Conservation (phyloP, 2,888 invertebrate genomes). For the Rhogogaster chlorosoma region DNA sequence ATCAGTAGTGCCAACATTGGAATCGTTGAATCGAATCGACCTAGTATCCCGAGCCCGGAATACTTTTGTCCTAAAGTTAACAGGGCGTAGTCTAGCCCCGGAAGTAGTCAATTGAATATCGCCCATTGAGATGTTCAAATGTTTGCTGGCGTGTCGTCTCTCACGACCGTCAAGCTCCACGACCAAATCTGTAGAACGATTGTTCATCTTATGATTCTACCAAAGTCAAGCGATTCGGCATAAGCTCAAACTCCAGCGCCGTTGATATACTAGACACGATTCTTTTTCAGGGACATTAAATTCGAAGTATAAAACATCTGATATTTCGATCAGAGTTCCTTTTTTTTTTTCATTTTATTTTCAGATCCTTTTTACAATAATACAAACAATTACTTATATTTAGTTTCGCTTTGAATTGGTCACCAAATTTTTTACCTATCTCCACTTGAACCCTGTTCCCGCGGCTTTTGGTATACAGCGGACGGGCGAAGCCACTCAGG, state of each 20-base stretch:
- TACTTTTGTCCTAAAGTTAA: constrained; percentile 50
- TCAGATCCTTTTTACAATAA: neutral
- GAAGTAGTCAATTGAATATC: constrained; percentile 37
- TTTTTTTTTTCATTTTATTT: neutral
- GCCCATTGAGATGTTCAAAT: constrained; percentile 55
- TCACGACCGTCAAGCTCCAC: constrained; percentile 2
- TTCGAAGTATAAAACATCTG: neutral
- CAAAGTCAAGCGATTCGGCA: constrained; percentile 39
- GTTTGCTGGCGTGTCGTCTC: constrained; percentile 54
- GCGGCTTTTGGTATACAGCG: neutral
- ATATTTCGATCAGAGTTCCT: neutral
- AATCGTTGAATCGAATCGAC: constrained; percentile 62
- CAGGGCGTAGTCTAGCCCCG: neutral
- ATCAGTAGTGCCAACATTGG: constrained; percentile 63
- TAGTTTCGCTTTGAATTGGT: neutral
- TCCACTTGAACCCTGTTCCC: neutral
- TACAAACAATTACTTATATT: neutral
- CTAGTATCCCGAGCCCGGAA: constrained; percentile 53
- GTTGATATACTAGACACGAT: neutral
- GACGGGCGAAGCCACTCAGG: constrained; percentile 31
- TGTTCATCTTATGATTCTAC: constrained; percentile 39
- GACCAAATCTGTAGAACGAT: constrained; percentile 38
- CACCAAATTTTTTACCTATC: neutral
- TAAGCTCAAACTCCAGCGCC: neutral
- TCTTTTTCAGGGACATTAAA: neutral